These are phyloP conservation scores for Dermolepida albohirtum DNA, from an alignment of 2,888 invertebrate species.

Conservation along the genomic window DNA sequence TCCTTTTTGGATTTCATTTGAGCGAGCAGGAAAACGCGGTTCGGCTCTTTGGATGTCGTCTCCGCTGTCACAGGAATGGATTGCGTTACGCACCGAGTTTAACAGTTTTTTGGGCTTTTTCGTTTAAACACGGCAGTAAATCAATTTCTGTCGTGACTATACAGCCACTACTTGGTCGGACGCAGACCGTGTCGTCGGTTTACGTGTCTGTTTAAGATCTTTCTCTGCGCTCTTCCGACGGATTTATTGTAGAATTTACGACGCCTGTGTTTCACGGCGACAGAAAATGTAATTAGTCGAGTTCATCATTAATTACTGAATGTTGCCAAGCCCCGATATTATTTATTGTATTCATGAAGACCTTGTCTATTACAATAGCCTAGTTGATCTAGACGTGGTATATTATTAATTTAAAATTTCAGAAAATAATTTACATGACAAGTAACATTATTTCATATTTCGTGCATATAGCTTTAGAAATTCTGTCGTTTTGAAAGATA, in stretches of 20 bases:
- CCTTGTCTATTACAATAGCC: no score
- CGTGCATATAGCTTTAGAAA: no score
- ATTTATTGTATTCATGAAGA: neutral
- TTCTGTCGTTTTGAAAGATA: no score
- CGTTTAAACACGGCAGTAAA: conserved; percentile 29
- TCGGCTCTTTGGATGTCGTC: conserved; percentile 28
- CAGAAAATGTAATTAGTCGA: conserved; percentile 28
- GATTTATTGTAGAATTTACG: conserved; percentile 24
- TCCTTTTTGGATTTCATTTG: neutral
- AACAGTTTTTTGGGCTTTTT: conserved; percentile 30
- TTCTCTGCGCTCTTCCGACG: conserved; percentile 1
- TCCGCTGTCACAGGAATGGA: conserved; percentile 25
- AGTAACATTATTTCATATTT: no score
- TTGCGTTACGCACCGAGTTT: conserved; percentile 30
- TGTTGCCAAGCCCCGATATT: neutral
- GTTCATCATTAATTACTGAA: conserved; percentile 23
- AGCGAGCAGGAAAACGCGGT: conserved; percentile 6
- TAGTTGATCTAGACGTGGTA: no score
- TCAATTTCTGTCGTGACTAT: conserved; percentile 25
- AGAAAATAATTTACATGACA: no score
- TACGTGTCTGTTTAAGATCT: conserved; percentile 15
- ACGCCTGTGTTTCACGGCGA: conserved; percentile 12
- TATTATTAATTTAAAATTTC: no score
- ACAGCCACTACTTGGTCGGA: conserved; percentile 3
- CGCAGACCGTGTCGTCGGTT: conserved; percentile 19